Conservation (phyloP, 1,140 invertebrate species). For the Dysdera silvatica region DNA sequence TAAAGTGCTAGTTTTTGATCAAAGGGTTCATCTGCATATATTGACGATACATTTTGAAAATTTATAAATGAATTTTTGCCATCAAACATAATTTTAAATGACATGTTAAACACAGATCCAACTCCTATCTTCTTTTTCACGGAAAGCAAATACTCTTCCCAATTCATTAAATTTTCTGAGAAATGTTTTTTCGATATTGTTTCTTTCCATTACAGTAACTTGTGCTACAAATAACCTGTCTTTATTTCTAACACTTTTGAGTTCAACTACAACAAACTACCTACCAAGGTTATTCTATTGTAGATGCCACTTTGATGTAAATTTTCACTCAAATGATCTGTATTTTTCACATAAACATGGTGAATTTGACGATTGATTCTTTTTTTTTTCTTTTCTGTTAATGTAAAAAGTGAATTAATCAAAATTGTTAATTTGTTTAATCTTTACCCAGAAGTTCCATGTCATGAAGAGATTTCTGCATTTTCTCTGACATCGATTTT, state of each 20-base stretch:
- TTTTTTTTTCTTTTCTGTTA: not conserved
- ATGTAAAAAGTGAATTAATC: not conserved
- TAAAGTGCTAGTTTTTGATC: no score
- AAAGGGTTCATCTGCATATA: no score
- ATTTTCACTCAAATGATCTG: not conserved
- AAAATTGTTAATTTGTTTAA: not conserved
- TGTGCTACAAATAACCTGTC: not conserved
- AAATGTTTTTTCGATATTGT: not conserved
- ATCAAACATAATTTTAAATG: no score
- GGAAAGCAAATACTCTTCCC: no score
- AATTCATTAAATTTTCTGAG: no score
- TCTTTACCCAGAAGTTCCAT: no score
- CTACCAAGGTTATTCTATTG: not conserved
- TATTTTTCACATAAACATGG: not conserved
- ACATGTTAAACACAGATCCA: no score
- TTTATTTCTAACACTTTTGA: not conserved
- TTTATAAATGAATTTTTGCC: no score
- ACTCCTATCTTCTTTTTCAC: not conserved
- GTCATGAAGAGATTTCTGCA: no score
- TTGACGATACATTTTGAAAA: no score
- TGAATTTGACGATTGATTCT: not conserved
- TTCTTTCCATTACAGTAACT: not conserved
- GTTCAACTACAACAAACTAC: not conserved
- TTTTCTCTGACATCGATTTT: not conserved
- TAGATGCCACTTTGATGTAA: not conserved